Base-by-base conservation (phyloP, 2,888 invertebrate genomes). In the Conistra vaccinii region DNA sequence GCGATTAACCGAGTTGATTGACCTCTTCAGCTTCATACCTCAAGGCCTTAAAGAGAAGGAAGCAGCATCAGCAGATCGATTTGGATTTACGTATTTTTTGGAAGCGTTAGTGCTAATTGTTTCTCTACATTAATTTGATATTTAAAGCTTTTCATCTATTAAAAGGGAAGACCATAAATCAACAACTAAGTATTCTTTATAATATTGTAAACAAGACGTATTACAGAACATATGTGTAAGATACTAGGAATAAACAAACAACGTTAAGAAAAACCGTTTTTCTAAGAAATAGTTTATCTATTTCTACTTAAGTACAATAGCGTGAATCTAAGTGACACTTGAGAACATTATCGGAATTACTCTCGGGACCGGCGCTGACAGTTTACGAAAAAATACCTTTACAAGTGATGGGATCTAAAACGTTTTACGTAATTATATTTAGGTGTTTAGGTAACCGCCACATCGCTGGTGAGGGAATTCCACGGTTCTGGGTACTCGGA, bases 331-430 rank as follows among this genome's bases (percentile, higher is more conserved):
- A 82, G 85, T 76, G 87, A 85, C 85, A 87, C 69, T 67, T 65
- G 73, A 87, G 70, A 76, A 86, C 88, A 84, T 82, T 86, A 87
- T 80, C 79, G 69, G 74, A 76, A 82, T 80, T 80, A 80, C 85
- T 63, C 87, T 14, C 2, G 85, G 78, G 85, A 78, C 68, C 42
- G 48, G n/a, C 70, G 67, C 45, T 85, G 87, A 87, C 83, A 79
- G 83, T 80, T 80, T 73, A 78, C 80, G 80, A 67, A 78, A 76
- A 85, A 77, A 87, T 69, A 78, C 74, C 62, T 73, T 57, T 57
- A 75, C 73, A 73, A 70, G 67, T 75, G 83, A 74, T 76, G 69
- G 69, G 57, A 60, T 68, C 61, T 75, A 77, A 85, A 85, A 81
- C 81, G 68, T 70, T 80, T 76, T 73, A 76, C 69, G 48, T 80